These are phyloP conservation scores for Caenorhabditis sp. DNA, from an alignment of 2,888 invertebrate species.

Conservation along the genomic window DNA sequence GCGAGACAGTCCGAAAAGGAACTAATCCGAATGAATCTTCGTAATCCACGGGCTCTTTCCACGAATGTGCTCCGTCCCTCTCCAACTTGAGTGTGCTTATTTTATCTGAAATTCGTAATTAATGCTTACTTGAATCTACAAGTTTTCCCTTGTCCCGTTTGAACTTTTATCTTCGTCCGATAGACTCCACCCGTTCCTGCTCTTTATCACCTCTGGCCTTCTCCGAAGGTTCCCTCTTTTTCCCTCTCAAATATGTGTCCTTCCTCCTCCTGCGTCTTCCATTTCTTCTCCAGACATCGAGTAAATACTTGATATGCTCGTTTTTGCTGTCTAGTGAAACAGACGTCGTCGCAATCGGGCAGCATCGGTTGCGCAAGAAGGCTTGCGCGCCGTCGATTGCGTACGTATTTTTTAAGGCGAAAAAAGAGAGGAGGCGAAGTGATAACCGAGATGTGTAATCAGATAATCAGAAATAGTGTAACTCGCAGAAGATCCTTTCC, in stretches of 20 bases:
- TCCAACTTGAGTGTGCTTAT: too few relatives aligned
- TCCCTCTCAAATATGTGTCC: neutral
- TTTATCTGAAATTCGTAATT: too few relatives aligned
- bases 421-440: neutral
- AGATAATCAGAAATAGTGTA: conserved; percentile 4
- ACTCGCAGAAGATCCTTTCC: conserved; percentile 5
- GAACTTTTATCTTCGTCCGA: too few relatives aligned
- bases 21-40: too few relatives aligned
- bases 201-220: too few relatives aligned
- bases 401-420: conserved; percentile 7
- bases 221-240: neutral
- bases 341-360: too few relatives aligned
- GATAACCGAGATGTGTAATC: conserved; percentile 14
- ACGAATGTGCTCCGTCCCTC: too few relatives aligned
- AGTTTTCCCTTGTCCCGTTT: too few relatives aligned
- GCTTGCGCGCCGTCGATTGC: neutral
- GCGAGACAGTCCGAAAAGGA: neutral
- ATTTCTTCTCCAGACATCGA: neutral
- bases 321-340: conserved; percentile 8
- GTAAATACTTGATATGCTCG: conserved; percentile 43
- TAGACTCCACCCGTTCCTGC: too few relatives aligned
- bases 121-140: too few relatives aligned
- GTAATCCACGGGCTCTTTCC: too few relatives aligned
- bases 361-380: conserved; percentile 2
- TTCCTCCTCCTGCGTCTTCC: neutral